Base-by-base conservation (phyloP, 2,888 invertebrate species). In the Geophilus truncorum region DNA sequence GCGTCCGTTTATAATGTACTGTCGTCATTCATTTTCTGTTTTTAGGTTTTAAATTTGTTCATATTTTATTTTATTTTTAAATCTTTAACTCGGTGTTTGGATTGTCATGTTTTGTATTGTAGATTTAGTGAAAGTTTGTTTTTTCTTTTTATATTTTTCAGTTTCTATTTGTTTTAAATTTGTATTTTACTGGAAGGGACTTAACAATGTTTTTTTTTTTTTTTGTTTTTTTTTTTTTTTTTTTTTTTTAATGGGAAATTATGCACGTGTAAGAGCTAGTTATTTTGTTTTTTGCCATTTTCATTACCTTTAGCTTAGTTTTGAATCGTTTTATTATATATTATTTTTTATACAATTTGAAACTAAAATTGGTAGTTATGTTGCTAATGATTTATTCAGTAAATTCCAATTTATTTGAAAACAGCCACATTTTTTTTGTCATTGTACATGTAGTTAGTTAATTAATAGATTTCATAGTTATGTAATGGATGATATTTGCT, bases 401-500 rank as follows among this genome's bases (percentile, higher is more conserved):
- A 5, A 12, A 25, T 62, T 62, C 5, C 62, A 62, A 25, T 62
- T 62, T 23, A 12, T 25, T 2, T 18, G 18, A 45, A 23, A 25
- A 25, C 62, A 23, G 25, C 62, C 23, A 23, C 62, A 62, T 15
- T 25, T 15, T 18, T 57, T 62, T 62, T 28, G 28, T 62, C 62
- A 25, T 62, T 62, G 62, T 25, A 62, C 23, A 62, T 25, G 62
- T 62, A 62, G 62, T 62, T 62, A 62, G 62, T 62, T 62, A 62
- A n/a, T 62, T 62, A 62, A 62, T 62, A 25, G 25, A 62, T n/a
- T n/a, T n/a, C 45, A 45, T 62, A 62, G 62, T 62, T 62, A 62
- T 62, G 62, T 62, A 62, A 62, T 28, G 28, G 62, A 28, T 28
- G 62, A 62, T 62, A 62, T 62, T 62, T 23, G 28, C 28, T 62